Conservation (phyloP, 2,113 vertebrate genomes). For the Chitala chitala region DNA sequence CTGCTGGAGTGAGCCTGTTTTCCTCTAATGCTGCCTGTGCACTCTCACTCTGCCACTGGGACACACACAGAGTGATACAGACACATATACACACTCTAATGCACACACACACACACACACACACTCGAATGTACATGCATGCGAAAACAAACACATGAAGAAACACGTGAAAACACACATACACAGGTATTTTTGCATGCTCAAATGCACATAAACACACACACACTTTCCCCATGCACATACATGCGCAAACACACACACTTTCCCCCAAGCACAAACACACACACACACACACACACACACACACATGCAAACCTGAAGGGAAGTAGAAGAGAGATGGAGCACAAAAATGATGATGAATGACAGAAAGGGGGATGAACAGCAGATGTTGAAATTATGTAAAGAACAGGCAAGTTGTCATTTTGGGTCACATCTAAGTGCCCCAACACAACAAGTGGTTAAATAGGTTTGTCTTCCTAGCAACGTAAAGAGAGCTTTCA, state of each 20-base stretch:
- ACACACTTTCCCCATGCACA: too few relatives aligned
- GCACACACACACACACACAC: too few relatives aligned
- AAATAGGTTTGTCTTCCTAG: background rate
- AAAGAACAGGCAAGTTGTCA: background rate
- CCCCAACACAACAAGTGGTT: background rate
- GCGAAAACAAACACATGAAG: too few relatives aligned
- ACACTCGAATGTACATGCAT: too few relatives aligned
- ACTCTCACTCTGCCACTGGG: constrained; percentile 29
- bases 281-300: too few relatives aligned
- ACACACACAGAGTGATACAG: too few relatives aligned
- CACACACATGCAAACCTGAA: constrained; percentile 51
- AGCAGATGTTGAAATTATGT: background rate
- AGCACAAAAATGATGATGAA: constrained; percentile 29
- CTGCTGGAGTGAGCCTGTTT: constrained; percentile 24
- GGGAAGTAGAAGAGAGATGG: constrained; percentile 33
- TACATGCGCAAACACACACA: too few relatives aligned
- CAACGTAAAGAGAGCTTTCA: background rate
- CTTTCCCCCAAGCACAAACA: too few relatives aligned
- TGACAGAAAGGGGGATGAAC: constrained; percentile 9
- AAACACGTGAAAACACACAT: too few relatives aligned
- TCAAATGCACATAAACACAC: too few relatives aligned
- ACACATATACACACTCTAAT: too few relatives aligned
- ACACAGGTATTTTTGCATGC: too few relatives aligned
- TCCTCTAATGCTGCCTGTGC: constrained; percentile 36
- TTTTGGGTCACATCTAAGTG: background rate